Conservation (phyloP, 2,797 vertebrate species). For the Melanotaenia pygmaea region DNA sequence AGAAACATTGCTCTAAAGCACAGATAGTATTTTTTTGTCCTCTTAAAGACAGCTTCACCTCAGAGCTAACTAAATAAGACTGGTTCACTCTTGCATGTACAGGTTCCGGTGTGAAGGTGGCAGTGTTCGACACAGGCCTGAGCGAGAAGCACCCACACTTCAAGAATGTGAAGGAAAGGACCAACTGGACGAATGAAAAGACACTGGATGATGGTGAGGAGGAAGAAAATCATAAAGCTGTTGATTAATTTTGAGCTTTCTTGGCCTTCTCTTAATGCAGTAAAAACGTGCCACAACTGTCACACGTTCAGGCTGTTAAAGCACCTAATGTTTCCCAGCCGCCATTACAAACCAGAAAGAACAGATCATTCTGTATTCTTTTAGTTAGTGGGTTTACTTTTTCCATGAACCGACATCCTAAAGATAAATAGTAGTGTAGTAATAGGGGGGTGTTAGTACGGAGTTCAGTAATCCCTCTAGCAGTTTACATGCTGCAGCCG, state of each 20-base stretch:
- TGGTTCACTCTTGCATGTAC: neutral
- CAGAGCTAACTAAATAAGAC: neutral
- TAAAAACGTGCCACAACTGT: neutral
- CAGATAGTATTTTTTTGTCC: too few relatives aligned
- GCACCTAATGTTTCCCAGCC: too few relatives aligned
- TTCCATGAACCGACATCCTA: too few relatives aligned
- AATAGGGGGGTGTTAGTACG: too few relatives aligned
- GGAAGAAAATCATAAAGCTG: slow-evolving; percentile 20
- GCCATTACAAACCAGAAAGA: too few relatives aligned
- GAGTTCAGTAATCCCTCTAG: too few relatives aligned
- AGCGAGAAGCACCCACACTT: slow-evolving; percentile 99
- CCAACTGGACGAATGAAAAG: slow-evolving; percentile 99
- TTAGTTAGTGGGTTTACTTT: too few relatives aligned
- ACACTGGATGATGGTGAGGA: slow-evolving; percentile 95
- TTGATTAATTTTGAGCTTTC: neutral
- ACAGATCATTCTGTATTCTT: too few relatives aligned
- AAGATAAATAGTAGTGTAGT: too few relatives aligned
- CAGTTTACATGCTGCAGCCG: too few relatives aligned
- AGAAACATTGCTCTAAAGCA: too few relatives aligned
- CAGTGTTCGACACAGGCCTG: slow-evolving; percentile 97
- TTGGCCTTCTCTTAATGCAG: neutral
- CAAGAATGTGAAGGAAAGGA: slow-evolving; percentile 98
- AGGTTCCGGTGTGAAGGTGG: slow-evolving; percentile 97
- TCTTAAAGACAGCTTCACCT: neutral
- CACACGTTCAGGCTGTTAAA: too few relatives aligned